phyloP scores from a whole-genome alignment of 1,140 invertebrate genomes.

The Dryas iulia region DNA sequence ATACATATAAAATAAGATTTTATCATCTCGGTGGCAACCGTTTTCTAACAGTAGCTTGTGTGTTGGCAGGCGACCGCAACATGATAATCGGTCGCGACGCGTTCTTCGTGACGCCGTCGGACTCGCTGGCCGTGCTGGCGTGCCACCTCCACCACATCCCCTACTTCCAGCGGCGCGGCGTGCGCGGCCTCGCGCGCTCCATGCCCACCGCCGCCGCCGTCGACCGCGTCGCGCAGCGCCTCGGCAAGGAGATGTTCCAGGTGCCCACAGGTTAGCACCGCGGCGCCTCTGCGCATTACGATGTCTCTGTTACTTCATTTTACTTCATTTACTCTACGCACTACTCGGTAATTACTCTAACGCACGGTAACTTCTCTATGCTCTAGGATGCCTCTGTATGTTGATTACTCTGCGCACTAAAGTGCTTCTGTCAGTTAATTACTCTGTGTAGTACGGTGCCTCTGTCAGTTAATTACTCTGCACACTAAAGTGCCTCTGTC shows the following conservation, averaged over 20 bases:
- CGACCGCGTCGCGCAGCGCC: slow-evolving; percentile 91
- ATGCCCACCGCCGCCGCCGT: slow-evolving; percentile 99
- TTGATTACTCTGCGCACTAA: no score
- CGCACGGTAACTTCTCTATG: no score
- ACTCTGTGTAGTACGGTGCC: no score
- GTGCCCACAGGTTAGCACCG: slow-evolving; percentile 91
- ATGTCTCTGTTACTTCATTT: not conserved
- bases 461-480: no score
- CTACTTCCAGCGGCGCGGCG: slow-evolving; percentile 93
- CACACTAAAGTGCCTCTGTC: no score
- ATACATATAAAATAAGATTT: no score
- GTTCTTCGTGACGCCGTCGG: slow-evolving; percentile 99
- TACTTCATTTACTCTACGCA: no score
- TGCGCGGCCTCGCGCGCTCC: slow-evolving; percentile 96
- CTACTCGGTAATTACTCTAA: no score
- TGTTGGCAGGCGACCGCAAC: slow-evolving; percentile 88
- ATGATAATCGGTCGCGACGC: slow-evolving; percentile 98
- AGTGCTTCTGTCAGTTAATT: no score
- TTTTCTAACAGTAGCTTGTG: no score
- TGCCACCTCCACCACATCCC: slow-evolving; percentile 95
- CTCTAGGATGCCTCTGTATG: no score
- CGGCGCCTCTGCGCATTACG: not conserved
- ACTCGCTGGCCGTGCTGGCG: slow-evolving; percentile 97
- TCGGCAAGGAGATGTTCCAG: slow-evolving; percentile 92
- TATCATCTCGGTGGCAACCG: no score